Evolutionary conservation across 2,797 vertebrate genomes (phyloP), one percentile per base, ranked within the genome.

Genomic region (Alosa sapidissima): DNA sequence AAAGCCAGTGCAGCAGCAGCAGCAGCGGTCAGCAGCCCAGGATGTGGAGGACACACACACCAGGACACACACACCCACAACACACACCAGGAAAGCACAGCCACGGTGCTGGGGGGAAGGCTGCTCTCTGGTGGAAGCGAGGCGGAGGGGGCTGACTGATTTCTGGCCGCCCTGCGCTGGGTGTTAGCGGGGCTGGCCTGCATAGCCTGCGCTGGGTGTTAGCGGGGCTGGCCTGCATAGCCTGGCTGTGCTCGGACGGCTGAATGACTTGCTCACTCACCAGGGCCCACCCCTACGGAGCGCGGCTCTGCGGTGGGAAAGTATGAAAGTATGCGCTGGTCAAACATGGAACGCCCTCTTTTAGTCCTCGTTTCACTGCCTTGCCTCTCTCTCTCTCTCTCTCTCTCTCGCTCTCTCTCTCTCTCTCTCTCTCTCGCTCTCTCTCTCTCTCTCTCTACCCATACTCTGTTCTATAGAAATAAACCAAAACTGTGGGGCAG

Each of bases 401-500:
- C 68, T 55, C 19, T 28, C 81, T 72, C 41, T 84, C 62, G 48
- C 6, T 72, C 13, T 45, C 33, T 24, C 41, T 54, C 16, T 55
- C 54, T 55, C 24, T 65, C 1, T 28, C n/a, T 65, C 7, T 3
- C 54, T 55, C 52, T 54, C 8, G 68, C 11, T 41, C 33, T n/a
- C 41, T 54, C 10, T 54, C 52, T 54, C n/a, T 60, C 24, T 52
- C 62, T 33, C 0, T 5, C 16, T 58, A 52, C 13, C 13, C 51
- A 52, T 11, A 52, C 13, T 52, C 47, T n/a, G 16, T 84, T n/a
- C n/a, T n/a, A n/a, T n/a, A n/a, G n/a, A 85, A 89, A 88, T 75
- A 82, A 81, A 81, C 81, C 82, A 65, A 55, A 49, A n/a, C 85
- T 83, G 51, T 52, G 41, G 41, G 41, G 41, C 41, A 41, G 41